Base-by-base conservation (phyloP, 2,888 invertebrate genomes). In the Hedya salicella region DNA sequence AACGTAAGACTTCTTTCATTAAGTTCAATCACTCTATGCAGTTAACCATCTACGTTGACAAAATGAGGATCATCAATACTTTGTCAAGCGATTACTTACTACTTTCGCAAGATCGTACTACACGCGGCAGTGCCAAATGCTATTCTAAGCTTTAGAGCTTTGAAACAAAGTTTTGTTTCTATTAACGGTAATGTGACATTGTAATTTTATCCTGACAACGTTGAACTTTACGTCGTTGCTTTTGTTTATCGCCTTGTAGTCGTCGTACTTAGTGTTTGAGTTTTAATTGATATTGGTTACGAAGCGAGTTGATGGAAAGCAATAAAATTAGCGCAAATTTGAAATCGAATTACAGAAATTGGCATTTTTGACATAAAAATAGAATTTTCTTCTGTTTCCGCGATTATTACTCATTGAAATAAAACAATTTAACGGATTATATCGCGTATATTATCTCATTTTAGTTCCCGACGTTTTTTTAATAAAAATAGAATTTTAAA, bases 21-120 rank as follows among this genome's bases (percentile, higher is more conserved):
- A n/a, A 44, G 44, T 46, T 46, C 57, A 32, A 48, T 32, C 50
- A 50, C 42, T 49, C 48, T 48, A 39, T 49, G 14, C 8, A 21
- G 48, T 9, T 21, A 9, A 19, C 30, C 21, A 59, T 49, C 48
- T 39, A 21, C 39, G 14, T 49, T 48, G 48, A 59, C 59, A 19
- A 59, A 59, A 14, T 48, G 48, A 11, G 32, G 48, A 39, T 11
- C 48, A 59, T 59, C 48, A 48, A 39, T 49, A 21, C 19, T 25
- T 25, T 30, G 49, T 14, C 19, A 48, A 48, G 21, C 46, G 13
- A 56, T 56, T 44, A 25, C n/a, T n/a, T n/a, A n/a, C n/a, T n/a
- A n/a, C n/a, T n/a, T n/a, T 9, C 44, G 30, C 32, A 16, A 32
- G 42, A 56, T 42, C 30, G 21, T 5, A 40, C 9, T 25, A 53